These are phyloP conservation scores for Ornithorhynchus anatinus DNA, from an alignment of 2,113 vertebrate species.

Conservation along the genomic window DNA sequence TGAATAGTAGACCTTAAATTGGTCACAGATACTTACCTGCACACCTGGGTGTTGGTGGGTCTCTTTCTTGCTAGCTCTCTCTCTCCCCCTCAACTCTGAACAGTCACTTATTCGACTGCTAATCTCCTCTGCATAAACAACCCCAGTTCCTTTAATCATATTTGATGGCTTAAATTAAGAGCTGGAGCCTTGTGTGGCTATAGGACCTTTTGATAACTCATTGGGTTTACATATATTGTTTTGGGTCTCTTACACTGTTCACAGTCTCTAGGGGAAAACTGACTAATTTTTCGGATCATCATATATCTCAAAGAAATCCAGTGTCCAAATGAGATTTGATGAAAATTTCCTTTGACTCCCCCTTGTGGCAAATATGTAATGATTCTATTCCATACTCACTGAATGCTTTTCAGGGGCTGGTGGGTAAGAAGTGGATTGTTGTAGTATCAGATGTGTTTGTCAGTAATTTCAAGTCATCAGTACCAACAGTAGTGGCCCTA, in stretches of 20 bases:
- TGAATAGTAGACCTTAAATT: not conserved
- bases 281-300: not conserved
- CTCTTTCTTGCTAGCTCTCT: not conserved
- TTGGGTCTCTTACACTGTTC: not conserved
- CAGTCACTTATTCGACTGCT: not conserved
- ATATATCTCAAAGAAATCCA: not conserved
- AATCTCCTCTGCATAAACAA: no score
- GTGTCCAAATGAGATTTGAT: slow-evolving; percentile 4
- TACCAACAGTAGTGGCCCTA: no score
- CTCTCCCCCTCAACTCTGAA: not conserved
- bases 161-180: no score
- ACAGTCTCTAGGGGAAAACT: not conserved
- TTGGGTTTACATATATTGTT: not conserved
- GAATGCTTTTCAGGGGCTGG: not conserved
- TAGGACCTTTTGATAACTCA: not conserved
- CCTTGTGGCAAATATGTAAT: no score
- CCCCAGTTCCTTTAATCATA: no score
- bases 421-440: no score
- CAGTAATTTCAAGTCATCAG: no score
- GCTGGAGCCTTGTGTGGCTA: not conserved
- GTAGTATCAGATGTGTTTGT: no score
- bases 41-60: not conserved
- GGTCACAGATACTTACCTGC: not conserved
- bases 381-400: not conserved
- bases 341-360: slow-evolving; percentile 9